phyloP scores from a whole-genome alignment of 2,113 vertebrate species.

The Hassar affinis region DNA sequence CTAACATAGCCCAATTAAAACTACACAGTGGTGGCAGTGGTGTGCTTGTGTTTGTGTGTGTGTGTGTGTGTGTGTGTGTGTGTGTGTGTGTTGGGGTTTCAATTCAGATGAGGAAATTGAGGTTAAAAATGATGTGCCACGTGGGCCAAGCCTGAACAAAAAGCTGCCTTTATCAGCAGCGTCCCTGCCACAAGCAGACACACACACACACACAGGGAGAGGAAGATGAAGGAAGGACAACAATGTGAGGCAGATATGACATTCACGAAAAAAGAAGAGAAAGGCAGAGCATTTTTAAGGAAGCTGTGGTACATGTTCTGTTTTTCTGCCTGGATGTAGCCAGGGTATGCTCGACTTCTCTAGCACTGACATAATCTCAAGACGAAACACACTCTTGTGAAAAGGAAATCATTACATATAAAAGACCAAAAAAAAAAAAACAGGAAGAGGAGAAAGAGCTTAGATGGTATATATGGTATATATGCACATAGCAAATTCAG shows the following conservation, averaged over 20 bases:
- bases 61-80: neutral
- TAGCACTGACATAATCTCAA: neutral
- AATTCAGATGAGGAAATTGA: slow-evolving; percentile 5
- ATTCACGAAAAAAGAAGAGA: neutral
- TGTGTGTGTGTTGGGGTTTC: no score
- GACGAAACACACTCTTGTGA: neutral
- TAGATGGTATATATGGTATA: no score
- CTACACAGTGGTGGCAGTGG: neutral
- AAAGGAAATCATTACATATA: neutral
- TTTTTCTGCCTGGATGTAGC: slow-evolving; percentile 2
- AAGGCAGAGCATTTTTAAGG: neutral
- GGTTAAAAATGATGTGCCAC: slow-evolving; percentile 6
- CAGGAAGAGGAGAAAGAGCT: neutral
- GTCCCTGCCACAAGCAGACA: slow-evolving; percentile 5
- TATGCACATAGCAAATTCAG: neutral
- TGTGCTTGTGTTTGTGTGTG: neutral
- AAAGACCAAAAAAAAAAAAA: neutral
- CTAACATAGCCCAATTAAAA: neutral
- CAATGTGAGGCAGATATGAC: slow-evolving; percentile 7
- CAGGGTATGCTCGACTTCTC: neutral
- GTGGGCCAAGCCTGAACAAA: neutral
- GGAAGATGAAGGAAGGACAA: neutral
- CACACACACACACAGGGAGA: neutral
- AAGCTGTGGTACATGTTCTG: neutral
- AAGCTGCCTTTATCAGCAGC: slow-evolving; percentile 19